Conservation (phyloP, 2,888 invertebrate species). For the Limenitis arthemis region DNA sequence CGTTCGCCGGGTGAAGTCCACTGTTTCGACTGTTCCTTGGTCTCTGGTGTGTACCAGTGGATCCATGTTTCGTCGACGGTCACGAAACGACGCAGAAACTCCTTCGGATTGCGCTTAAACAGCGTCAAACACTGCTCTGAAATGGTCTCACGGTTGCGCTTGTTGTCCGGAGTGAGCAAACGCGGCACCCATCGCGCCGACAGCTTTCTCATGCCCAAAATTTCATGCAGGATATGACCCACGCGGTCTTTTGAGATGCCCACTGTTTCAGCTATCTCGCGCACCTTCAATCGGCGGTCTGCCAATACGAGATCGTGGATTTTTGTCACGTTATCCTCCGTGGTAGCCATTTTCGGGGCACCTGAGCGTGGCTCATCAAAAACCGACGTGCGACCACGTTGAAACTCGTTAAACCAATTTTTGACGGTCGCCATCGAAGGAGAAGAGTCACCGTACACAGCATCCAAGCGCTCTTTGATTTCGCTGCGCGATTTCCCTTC, state of each 20-base stretch:
- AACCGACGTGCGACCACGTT: constrained; percentile 24
- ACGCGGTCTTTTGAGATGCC: no score
- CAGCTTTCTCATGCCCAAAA: constrained; percentile 32
- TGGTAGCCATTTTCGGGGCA: constrained; percentile 5
- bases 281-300: no score
- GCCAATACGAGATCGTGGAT: background rate
- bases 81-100: no score
- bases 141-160: constrained; percentile 28
- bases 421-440: constrained; percentile 22
- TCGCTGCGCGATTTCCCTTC: no score
- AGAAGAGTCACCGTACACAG: constrained; percentile 22
- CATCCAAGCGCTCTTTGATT: constrained; percentile 25
- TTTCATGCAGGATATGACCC: background rate
- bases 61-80: constrained; percentile 36
- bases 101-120: no score
- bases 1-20: constrained; percentile 16
- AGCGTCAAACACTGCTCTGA: constrained; percentile 22
- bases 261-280: no score
- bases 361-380: constrained; percentile 24
- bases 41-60: constrained; percentile 31
- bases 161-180: constrained; percentile 30
- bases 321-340: constrained; percentile 16
- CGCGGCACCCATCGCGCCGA: constrained; percentile 37
- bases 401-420: constrained; percentile 23
- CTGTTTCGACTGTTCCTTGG: constrained; percentile 21